Evolutionary conservation across 37 sponge, comb jelly and placozoan genomes (phyloP), one percentile per base, ranked within the genome.

Genomic region (Diacarnus erythraeanus): DNA sequence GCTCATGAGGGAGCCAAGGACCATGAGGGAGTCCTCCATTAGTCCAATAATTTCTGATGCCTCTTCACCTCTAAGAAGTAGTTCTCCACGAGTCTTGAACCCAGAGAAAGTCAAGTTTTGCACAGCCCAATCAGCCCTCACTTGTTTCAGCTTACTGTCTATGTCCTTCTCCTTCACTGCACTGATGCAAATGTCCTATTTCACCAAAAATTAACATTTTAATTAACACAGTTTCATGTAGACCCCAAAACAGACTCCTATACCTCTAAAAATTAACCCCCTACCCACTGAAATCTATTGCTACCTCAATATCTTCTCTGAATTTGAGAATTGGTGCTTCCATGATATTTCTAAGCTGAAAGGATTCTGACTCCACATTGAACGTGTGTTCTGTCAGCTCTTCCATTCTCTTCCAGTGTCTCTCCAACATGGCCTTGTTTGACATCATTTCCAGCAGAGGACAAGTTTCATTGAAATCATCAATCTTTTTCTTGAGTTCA

Each of bases 11-110:
- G 99, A 98, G 25, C 95, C 88, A 23, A 98, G 93, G 23, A 98
- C 91, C 99, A 98, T 98, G 51, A 98, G 89, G 26, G 97, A 96
- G 80, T 98, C 99, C 77, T 98, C 99, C 99, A 98, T 98, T 35
- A 96, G 80, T 1, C 91, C 80, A 30, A 98, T 85, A 37, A 86
- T 85, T 71, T 96, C 99, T 18, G 90, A 78, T 8, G 93, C 94
- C 35, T 93, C 96, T 40, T 98, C 97, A 64, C 99, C 99, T 75
- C 88, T 84, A 57, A 98, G 95, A 54, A 98, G 74, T 47, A 98
- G 84, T 75, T 98, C 99, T 6, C 99, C 99, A n/a, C 99, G 92
- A 64, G 92, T 94, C 87, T 98, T 98, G 83, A 98, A 98, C 23
- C 56, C 59, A 40, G 86, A 67, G 72, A 98, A 98, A 6, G 80